Conservation (phyloP, 2,113 vertebrate genomes). For the Elachura formosa region DNA sequence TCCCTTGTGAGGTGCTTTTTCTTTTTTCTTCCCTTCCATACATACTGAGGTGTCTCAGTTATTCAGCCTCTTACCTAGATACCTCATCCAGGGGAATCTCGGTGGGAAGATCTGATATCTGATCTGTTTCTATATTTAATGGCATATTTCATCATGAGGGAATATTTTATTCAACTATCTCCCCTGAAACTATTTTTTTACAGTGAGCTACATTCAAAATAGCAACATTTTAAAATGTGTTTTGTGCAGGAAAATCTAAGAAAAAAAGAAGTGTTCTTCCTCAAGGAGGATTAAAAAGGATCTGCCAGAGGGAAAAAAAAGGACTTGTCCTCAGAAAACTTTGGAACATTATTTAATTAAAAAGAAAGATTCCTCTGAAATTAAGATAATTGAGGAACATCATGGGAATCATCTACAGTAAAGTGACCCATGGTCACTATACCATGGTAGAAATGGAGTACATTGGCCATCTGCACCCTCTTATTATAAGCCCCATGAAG, state of each 20-base stretch:
- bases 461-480: fast-evolving
- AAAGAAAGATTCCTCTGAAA: neutral
- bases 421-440: fast-evolving
- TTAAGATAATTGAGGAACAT: neutral
- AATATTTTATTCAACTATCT: conserved; percentile 48
- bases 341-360: neutral
- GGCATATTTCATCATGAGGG: conserved; percentile 64
- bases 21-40: neutral
- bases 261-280: neutral
- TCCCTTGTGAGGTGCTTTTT: conserved; percentile 44
- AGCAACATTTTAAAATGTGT: neutral
- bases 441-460: neutral
- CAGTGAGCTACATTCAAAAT: neutral
- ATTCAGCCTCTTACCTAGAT: conserved; percentile 66
- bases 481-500: neutral
- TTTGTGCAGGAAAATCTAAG: neutral
- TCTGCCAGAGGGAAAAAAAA: neutral
- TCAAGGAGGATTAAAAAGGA: neutral
- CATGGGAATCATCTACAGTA: neutral
- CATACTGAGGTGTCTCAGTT: conserved; percentile 47
- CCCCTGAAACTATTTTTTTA: conserved; percentile 52
- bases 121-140: conserved; percentile 80
- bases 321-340: neutral
- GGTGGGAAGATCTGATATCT: conserved; percentile 52
- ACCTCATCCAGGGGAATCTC: conserved; percentile 53